Evolutionary conservation across 2,888 invertebrate species (phyloP), one percentile per base, ranked within the genome.

Genomic region (Drepanosiphum platanoidis): DNA sequence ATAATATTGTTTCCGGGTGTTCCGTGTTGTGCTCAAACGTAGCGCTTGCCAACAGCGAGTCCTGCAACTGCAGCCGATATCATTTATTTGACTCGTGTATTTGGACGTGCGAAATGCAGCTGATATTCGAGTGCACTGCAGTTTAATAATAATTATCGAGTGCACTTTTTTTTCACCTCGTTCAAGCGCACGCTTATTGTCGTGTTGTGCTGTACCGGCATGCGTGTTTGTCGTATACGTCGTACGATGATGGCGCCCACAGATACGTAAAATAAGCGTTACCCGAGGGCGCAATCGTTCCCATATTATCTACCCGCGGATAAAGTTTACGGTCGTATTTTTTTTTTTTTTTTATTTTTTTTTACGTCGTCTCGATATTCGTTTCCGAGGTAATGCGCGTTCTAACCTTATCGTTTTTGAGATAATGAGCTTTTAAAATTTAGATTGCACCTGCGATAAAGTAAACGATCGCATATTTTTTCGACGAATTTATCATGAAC

Each of bases 241-340:
- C 42, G 58, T 32, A 9, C n/a, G 46, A n/a, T 1, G 79, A 79
- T 68, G 70, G 80, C 36, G 58, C 46, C 70, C 58, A 30, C 30
- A 52, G 79, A 80, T 80, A n/a, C n/a, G n/a, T n/a, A 68, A 68
- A 18, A 70, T 27, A 58, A 80, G 70, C 30, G 80, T 58, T 36
- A 30, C 34, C 34, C 68, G 22, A 64, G 64, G 64, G 79, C 27
- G 9, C 78, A 78, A 78, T 79, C 46, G 8, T 11, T 22, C 22
- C 52, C 22, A 46, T 74, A n/a, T n/a, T n/a, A 74, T 74, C 46
- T 74, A 1, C 36, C 42, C 34, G 66, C 34, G 13, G 46, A 68
- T 46, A 66, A n/a, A 32, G 3, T 66, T 42, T 34, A 80, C 79
- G 1, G 68, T 52, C n/a, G n/a, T n/a, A n/a, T n/a, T n/a, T n/a